phyloP scores from a whole-genome alignment of 2,113 vertebrate genomes.

The Brachypteracias leptosomus region DNA sequence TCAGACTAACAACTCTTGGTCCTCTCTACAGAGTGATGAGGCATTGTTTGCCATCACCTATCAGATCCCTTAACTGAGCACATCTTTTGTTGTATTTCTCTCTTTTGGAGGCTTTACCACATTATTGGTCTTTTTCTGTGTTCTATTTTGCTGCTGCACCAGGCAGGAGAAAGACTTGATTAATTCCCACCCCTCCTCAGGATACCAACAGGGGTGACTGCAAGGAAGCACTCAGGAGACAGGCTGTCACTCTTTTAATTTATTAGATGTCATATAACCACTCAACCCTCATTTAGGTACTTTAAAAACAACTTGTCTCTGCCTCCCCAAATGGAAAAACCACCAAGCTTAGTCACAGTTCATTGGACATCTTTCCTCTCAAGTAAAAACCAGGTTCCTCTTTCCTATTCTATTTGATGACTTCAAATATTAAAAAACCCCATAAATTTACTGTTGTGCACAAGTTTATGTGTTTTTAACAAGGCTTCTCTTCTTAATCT shows the following conservation, averaged over 20 bases:
- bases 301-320: constrained; percentile 6
- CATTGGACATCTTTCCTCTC: neutral
- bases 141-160: neutral
- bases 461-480: neutral
- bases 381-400: neutral
- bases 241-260: neutral
- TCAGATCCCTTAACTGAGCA: neutral
- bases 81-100: neutral
- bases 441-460: neutral
- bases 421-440: neutral
- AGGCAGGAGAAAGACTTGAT: neutral
- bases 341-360: neutral
- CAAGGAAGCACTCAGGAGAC: neutral
- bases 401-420: neutral
- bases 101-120: neutral
- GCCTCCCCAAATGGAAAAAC: neutral
- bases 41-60: neutral
- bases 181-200: no score
- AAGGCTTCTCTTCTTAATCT: neutral
- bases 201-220: neutral
- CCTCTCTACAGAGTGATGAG: neutral
- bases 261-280: neutral
- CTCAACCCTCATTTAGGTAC: neutral
- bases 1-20: neutral
- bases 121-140: neutral